Percentiles rank a stretch among this genome's conserved stretches.
Evolutionary conservation across 2,888 invertebrate species (phyloP).

Genomic region (Bombylius discolor): DNA sequence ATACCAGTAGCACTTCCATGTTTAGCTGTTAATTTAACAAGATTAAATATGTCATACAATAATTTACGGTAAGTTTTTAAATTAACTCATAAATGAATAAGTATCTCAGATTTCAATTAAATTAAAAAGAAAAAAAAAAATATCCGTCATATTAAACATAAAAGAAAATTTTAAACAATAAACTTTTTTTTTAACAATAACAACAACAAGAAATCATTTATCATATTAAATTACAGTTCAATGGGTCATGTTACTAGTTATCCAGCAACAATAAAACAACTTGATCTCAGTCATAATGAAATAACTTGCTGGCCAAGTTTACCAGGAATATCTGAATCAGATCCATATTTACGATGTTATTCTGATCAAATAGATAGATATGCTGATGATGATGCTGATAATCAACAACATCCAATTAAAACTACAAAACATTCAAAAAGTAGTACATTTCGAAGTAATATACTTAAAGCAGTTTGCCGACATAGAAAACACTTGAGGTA

Average conservation of each 20-base stretch:
- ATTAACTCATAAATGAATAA: conserved; percentile 20
- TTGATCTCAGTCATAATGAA: conserved; percentile 87
- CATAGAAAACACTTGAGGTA: conserved; percentile 74
- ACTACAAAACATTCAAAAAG: neutral
- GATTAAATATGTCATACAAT: conserved; percentile 87
- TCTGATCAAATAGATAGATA: conserved; percentile 35
- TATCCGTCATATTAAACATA: conserved; percentile 4
- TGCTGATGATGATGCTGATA: conserved; percentile 14
- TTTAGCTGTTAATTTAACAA: conserved; percentile 69
- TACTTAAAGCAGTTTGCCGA: conserved; percentile 68
- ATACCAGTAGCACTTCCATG: conserved; percentile 85
- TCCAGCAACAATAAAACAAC: conserved; percentile 75
- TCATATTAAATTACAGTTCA: conserved; percentile 34
- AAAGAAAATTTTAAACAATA: conserved; percentile 8
- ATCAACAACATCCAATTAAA: neutral
- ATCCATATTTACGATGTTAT: conserved; percentile 60
- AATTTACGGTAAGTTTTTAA: conserved; percentile 40
- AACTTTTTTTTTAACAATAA: too few species aligned
- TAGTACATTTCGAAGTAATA: conserved; percentile 49
- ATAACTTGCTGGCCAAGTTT: conserved; percentile 82
- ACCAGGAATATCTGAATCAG: conserved; percentile 52
- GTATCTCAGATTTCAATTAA: too few species aligned
- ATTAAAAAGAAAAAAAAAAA: too few species aligned
- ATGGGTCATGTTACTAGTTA: conserved; percentile 85
- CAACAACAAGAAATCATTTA: neutral